These are phyloP conservation scores for Marisa cornuarietis DNA, from an alignment of 1,140 invertebrate species.

Conservation along the genomic window DNA sequence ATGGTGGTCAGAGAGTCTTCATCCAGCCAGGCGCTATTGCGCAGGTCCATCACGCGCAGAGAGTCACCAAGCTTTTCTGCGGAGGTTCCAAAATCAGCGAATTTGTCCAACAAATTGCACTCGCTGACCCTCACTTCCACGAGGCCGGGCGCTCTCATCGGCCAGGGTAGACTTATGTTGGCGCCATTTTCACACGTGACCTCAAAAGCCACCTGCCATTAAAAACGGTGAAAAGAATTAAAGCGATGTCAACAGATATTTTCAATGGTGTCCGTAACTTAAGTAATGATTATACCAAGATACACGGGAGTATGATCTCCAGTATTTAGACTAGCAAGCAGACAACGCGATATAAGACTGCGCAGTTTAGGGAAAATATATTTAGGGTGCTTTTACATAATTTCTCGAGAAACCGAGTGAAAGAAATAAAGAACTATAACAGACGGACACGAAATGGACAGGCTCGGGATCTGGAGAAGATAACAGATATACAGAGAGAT, in stretches of 20 bases:
- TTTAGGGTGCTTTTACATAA: too few relatives aligned
- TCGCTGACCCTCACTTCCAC: constrained; percentile 19
- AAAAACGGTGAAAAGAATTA: background rate
- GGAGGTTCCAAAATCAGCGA: constrained; percentile 26
- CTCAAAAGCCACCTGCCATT: background rate
- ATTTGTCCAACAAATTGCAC: constrained; percentile 27
- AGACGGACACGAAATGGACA: too few relatives aligned
- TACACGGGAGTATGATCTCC: too few relatives aligned
- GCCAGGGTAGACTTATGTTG: constrained; percentile 29
- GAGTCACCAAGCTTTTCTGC: constrained; percentile 13
- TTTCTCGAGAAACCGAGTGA: too few relatives aligned
- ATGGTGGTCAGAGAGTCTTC: background rate
- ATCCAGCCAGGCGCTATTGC: constrained; percentile 18
- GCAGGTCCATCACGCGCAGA: constrained; percentile 35
- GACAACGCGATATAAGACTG: too few relatives aligned
- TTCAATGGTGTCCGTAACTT: background rate
- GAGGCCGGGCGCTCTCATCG: constrained; percentile 24
- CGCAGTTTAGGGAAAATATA: too few relatives aligned
- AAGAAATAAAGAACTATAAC: too few relatives aligned
- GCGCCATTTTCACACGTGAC: constrained; percentile 19
- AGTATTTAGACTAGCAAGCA: background rate
- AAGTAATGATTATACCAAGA: background rate
- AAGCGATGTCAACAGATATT: background rate
- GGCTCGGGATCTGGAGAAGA: background rate
- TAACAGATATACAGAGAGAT: background rate